A percentile compares a stretch with the other conserved stretches of the same genome.
Conservation (phyloP, 2,113 vertebrate species). For the Tragelaphus imberbis region DNA sequence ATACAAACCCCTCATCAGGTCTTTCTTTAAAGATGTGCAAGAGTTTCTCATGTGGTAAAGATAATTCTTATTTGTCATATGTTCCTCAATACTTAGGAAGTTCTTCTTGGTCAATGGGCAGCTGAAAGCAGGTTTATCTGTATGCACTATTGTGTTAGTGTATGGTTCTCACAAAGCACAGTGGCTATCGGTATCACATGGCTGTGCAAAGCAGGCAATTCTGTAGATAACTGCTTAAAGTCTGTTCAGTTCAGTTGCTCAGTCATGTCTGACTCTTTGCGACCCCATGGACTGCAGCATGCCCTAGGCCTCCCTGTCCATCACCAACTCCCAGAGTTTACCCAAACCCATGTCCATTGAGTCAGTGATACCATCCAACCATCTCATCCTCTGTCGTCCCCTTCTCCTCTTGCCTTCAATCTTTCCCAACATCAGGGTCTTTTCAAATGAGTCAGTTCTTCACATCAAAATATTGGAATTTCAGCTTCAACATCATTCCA, state of each 20-base stretch:
- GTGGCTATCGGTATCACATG: background rate
- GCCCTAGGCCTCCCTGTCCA: background rate
- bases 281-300: background rate
- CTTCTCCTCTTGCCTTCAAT: background rate
- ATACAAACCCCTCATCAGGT: background rate
- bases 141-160: background rate
- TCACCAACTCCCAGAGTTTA: background rate
- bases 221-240: background rate
- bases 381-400: background rate
- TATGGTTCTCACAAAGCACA: background rate
- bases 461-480: background rate
- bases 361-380: background rate
- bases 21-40: background rate
- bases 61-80: background rate
- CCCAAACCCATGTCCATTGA: background rate
- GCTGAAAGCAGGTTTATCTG: background rate
- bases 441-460: background rate
- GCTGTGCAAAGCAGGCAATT: background rate
- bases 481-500: background rate
- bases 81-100: background rate
- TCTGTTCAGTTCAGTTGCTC: background rate
- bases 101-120: background rate
- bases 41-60: background rate
- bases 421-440: background rate
- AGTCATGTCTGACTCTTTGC: background rate